Conservation (phyloP, 2,888 invertebrate genomes). For the Ochropleura leucogaster region DNA sequence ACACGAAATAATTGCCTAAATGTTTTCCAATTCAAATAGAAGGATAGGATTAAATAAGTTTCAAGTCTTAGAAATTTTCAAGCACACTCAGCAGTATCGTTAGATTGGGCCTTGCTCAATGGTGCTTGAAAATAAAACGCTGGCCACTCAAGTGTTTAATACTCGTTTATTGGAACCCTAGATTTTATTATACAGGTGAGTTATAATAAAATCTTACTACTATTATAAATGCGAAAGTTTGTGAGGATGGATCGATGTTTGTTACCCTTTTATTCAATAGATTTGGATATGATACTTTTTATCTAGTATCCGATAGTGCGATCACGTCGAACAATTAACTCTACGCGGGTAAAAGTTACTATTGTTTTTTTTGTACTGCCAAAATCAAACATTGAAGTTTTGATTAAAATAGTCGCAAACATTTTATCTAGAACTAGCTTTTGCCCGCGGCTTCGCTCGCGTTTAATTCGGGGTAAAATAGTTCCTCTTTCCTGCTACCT, state of each 20-base stretch:
- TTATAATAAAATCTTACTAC: not conserved
- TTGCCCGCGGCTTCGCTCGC: no score
- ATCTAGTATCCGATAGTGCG: not conserved
- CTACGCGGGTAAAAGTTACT: not conserved
- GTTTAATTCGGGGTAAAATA: no score
- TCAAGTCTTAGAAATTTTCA: constrained; percentile 20
- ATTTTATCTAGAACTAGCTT: not conserved
- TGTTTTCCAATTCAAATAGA: constrained; percentile 10
- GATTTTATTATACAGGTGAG: not conserved
- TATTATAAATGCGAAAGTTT: not conserved
- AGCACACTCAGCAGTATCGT: constrained; percentile 29
- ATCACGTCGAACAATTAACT: not conserved
- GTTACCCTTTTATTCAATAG: not conserved
- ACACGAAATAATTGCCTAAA: not conserved
- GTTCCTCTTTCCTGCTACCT: no score
- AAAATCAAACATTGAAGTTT: not conserved
- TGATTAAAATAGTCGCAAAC: not conserved
- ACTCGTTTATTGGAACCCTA: constrained; percentile 21
- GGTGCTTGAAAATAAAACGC: constrained; percentile 43
- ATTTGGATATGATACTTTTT: not conserved
- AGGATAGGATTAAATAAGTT: constrained; percentile 2
- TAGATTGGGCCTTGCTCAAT: constrained; percentile 16
- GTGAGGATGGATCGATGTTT: not conserved
- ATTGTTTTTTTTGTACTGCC: not conserved
- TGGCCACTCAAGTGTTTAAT: constrained; percentile 27